A percentile compares a stretch with the other conserved stretches of the same genome.
phyloP scores from a whole-genome alignment of 2,888 invertebrate genomes.

The Polydesmus complanatus region DNA sequence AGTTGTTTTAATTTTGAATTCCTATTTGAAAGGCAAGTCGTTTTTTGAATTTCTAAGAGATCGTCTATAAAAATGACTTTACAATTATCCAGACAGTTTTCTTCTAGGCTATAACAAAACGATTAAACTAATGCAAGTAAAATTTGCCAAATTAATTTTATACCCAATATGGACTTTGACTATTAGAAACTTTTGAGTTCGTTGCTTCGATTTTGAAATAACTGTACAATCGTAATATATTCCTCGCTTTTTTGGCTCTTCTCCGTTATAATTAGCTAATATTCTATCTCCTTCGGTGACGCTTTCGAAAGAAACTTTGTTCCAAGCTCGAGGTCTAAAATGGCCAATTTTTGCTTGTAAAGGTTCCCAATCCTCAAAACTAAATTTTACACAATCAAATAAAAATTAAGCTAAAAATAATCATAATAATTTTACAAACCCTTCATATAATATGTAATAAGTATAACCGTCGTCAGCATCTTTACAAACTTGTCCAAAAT shows the following conservation, averaged over 20 bases:
- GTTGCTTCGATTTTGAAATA: slow-evolving; percentile 23
- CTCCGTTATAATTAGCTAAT: slow-evolving; percentile 60
- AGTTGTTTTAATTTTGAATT: slow-evolving; percentile 27
- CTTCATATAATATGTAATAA: slow-evolving; percentile 25
- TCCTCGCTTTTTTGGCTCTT: slow-evolving; percentile 50
- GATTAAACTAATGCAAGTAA: background rate
- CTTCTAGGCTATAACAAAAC: background rate
- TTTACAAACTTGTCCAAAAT: slow-evolving; percentile 12
- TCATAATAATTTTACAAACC: slow-evolving; percentile 24
- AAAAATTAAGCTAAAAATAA: background rate
- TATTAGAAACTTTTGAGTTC: background rate
- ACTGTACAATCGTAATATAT: slow-evolving; percentile 47
- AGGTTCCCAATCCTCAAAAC: slow-evolving; percentile 22
- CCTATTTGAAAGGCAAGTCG: slow-evolving; percentile 16
- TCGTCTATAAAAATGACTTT: slow-evolving; percentile 45
- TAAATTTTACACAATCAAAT: slow-evolving; percentile 7
- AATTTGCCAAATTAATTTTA: background rate
- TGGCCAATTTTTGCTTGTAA: slow-evolving; percentile 35
- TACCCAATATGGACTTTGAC: background rate
- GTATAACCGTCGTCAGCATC: slow-evolving; percentile 30
- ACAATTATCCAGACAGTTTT: slow-evolving; percentile 32
- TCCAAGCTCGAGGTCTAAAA: slow-evolving; percentile 53
- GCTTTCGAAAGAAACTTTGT: slow-evolving; percentile 39
- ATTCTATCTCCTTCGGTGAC: slow-evolving; percentile 47
- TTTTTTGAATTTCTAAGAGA: slow-evolving; percentile 46